These are phyloP conservation scores for Cuniculus paca DNA, from an alignment of 2,797 vertebrate genomes.

Conservation along the genomic window DNA sequence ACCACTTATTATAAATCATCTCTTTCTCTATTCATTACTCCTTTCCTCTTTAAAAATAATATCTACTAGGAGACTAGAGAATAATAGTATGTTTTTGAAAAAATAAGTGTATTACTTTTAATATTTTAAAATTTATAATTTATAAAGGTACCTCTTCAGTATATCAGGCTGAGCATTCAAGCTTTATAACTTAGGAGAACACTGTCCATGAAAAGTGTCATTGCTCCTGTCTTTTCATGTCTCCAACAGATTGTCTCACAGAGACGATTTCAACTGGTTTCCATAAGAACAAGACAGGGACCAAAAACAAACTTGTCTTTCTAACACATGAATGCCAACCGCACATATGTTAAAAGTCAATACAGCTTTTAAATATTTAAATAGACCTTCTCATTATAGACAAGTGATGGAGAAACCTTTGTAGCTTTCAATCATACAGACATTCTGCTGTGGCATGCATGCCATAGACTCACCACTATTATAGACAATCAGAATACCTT, in stretches of 20 bases:
- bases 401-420: too few species aligned
- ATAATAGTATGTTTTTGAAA: background rate
- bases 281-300: background rate
- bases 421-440: too few species aligned
- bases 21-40: slow-evolving; percentile 10
- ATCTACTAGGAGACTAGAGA: background rate
- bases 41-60: background rate
- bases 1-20: background rate
- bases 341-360: background rate
- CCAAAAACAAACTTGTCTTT: background rate
- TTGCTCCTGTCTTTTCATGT: background rate
- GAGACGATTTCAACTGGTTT: background rate
- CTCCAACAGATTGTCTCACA: background rate
- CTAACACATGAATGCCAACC: background rate
- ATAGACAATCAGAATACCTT: background rate
- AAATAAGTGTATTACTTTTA: background rate
- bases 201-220: background rate
- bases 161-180: background rate
- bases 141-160: background rate
- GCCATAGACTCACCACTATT: too few species aligned
- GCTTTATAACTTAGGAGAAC: background rate
- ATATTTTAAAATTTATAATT: background rate
- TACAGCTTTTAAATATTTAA: background rate
- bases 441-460: too few species aligned
- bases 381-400: background rate